Percentiles rank a stretch among this genome's conserved stretches.
Conservation (phyloP, 2,888 invertebrate species). For the Calliopum simillimum region DNA sequence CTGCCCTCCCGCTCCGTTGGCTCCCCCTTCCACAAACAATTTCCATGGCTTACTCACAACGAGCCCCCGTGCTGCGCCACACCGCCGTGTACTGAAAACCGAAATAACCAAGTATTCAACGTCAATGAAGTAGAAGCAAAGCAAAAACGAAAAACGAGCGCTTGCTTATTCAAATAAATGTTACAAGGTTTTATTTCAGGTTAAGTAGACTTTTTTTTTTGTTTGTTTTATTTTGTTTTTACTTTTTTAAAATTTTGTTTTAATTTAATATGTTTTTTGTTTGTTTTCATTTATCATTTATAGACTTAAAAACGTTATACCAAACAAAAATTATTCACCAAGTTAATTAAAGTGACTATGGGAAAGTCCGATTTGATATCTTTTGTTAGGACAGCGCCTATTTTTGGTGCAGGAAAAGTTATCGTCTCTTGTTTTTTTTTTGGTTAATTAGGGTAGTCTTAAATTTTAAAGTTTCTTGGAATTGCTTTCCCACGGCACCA, state of each 20-base stretch:
- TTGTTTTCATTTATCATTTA: constrained; percentile 42
- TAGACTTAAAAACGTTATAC: constrained; percentile 4
- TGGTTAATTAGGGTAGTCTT: no score
- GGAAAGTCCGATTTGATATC: no score
- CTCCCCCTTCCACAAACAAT: constrained; percentile 21
- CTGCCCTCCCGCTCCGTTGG: constrained; percentile 8
- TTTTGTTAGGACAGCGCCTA: no score
- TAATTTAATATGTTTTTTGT: constrained; percentile 42
- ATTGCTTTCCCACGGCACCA: no score
- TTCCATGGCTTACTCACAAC: constrained; percentile 12
- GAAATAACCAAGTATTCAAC: constrained; percentile 44
- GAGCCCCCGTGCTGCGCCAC: not conserved
- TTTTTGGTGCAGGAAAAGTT: no score
- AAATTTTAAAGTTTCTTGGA: no score
- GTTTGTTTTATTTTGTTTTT: constrained; percentile 33
- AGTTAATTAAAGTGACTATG: no score
- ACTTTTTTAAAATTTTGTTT: constrained; percentile 34
- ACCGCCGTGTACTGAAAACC: constrained; percentile 14
- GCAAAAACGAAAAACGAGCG: constrained; percentile 47
- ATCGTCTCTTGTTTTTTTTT: no score
- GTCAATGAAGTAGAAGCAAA: constrained; percentile 57
- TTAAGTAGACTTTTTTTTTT: constrained; percentile 55
- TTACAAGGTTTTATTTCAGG: constrained; percentile 64
- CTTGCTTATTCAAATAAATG: constrained; percentile 47
- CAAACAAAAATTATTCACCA: no score